Conservation (phyloP, 1,140 invertebrate species). For the Aleiodes sp. region DNA sequence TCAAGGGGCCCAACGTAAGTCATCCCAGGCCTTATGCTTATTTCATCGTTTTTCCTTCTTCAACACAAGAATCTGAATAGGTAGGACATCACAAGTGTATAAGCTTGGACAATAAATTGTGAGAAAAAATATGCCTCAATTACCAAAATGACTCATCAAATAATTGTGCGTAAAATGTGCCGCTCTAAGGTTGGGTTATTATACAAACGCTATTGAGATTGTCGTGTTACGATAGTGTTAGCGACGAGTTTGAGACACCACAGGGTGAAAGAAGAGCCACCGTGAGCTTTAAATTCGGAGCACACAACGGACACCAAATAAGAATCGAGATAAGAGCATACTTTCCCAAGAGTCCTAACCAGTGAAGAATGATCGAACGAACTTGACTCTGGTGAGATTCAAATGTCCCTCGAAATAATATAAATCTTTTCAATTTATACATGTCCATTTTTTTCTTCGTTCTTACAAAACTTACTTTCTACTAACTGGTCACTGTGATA, state of each 20-base stretch:
- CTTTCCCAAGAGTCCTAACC: conserved; percentile 47
- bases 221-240: not conserved
- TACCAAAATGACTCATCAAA: conserved; percentile 62
- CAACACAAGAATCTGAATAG: too few species aligned
- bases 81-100: too few species aligned
- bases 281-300: conserved; percentile 48
- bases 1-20: too few species aligned
- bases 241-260: not conserved
- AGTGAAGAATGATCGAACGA: conserved; percentile 41
- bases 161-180: conserved; percentile 55
- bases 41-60: too few species aligned
- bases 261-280: not conserved
- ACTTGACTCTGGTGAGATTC: conserved; percentile 35
- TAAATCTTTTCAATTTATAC: not conserved
- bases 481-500: too few species aligned
- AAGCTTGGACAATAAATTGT: too few species aligned
- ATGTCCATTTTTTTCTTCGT: too few species aligned
- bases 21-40: too few species aligned
- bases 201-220: too few species aligned
- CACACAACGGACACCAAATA: conserved; percentile 47
- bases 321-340: conserved; percentile 53
- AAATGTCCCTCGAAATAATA: not conserved
- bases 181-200: conserved; percentile 5
- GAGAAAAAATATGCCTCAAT: conserved; percentile 58
- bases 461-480: too few species aligned